Base-by-base conservation (phyloP, 2,888 invertebrate genomes). In the Cerastis leucographa region DNA sequence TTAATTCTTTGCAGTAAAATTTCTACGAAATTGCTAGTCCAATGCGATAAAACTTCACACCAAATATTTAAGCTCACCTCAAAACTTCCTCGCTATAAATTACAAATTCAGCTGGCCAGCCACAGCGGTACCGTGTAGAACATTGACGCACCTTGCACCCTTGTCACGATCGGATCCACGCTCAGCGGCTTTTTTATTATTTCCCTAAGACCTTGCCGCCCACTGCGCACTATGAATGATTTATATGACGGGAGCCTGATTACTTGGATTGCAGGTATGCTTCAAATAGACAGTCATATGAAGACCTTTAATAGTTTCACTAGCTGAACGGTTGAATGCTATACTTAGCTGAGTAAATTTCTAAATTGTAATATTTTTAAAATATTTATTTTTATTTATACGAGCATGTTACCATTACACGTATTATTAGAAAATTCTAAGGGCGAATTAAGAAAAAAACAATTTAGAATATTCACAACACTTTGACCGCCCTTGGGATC, bases 81-180 rank as follows among this genome's bases (percentile, higher is more conserved):
- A n/a, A 51, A 25, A 67, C 14, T n/a, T 35, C 12, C 14, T 22
- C 46, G 44, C 6, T 67, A 46, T 12, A 19, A 12, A 68, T 71
- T 49, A 84, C 40, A 75, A 22, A 80, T 69, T 75, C 68, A 66
- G 29, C 49, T 49, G 54, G 62, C 3, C 19, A n/a, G 42, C 73
- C 19, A 19, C 3, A 54, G 44, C 46, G 46, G 59, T 35, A 35
- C 19, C 25, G 46, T 61, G 59, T 83, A 17, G 7, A 42, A 65
- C 59, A 68, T 56, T 6, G 74, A 40, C 61, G 64, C 54, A 71
- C 62, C 62, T 84, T 72, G 71, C 72, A 83, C 85, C 85, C 83
- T 85, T 68, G 82, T 85, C 83, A 85, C 81, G 85, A 59, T 56
- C 61, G 42, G 29, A 59, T 70, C 62, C 54, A 56, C 61, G 72